phyloP scores from a whole-genome alignment of 2,113 vertebrate species.

The Amblyornis subalaris region DNA sequence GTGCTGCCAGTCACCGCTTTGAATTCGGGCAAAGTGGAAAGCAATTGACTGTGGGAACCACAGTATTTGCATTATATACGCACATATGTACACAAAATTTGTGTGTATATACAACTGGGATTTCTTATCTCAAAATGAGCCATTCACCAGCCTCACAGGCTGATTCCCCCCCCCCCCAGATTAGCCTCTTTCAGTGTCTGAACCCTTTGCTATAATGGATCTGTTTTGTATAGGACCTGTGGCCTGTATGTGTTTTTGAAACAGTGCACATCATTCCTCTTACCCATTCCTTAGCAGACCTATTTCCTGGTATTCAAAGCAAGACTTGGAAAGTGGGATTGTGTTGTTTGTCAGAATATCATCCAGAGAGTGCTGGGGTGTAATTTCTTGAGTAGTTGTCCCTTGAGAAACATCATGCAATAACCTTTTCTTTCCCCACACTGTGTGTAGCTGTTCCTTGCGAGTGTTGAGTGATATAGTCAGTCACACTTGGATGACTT shows the following conservation, averaged over 20 bases:
- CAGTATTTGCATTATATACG: background rate
- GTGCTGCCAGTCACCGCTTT: background rate
- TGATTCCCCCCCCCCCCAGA: background rate
- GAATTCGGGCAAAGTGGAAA: background rate
- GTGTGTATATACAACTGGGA: background rate
- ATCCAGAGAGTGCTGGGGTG: background rate
- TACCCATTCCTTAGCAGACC: background rate
- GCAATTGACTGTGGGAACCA: background rate
- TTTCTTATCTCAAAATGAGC: background rate
- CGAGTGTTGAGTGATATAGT: background rate
- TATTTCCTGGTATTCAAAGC: constrained; percentile 6
- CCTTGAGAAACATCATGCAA: background rate
- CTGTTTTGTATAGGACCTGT: background rate
- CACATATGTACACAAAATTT: background rate
- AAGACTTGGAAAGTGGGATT: background rate
- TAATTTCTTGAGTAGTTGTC: background rate
- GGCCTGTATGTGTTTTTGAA: background rate
- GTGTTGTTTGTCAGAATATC: background rate
- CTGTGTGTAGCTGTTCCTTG: background rate
- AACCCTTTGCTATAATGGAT: background rate
- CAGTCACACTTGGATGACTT: background rate
- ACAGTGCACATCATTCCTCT: background rate
- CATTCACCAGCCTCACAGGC: background rate
- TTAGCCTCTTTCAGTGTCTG: background rate
- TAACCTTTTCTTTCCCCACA: background rate